Conservation (phyloP, 2,888 invertebrate genomes). For the Leptarthrus brevirostris region DNA sequence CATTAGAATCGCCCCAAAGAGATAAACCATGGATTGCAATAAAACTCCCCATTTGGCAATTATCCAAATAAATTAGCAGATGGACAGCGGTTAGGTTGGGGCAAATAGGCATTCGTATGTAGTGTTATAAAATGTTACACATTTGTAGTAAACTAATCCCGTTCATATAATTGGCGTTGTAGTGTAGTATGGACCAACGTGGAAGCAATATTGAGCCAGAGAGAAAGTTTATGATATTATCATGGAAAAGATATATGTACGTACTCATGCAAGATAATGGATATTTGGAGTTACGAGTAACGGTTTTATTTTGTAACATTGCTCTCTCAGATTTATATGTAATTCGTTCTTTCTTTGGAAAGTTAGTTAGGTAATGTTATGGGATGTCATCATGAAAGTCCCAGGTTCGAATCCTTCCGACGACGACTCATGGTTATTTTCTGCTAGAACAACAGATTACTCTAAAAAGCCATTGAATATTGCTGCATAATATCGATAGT, state of each 20-base stretch:
- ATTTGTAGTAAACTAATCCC: constrained; percentile 46
- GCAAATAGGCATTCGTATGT: constrained; percentile 17
- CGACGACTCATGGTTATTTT: too few species aligned
- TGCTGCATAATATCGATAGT: too few species aligned
- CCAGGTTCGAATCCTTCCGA: too few species aligned
- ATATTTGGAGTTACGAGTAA: background rate
- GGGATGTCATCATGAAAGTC: too few species aligned
- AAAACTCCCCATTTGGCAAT: constrained; percentile 67
- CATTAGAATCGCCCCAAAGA: constrained; percentile 54
- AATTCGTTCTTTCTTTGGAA: too few species aligned
- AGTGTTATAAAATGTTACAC: constrained; percentile 44
- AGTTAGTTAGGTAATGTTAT: too few species aligned
- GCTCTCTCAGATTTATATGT: too few species aligned
- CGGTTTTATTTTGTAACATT: too few species aligned
- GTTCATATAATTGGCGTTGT: constrained; percentile 38
- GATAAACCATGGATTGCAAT: constrained; percentile 59
- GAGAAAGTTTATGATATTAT: constrained; percentile 23
- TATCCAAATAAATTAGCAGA: constrained; percentile 66
- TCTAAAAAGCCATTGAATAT: too few species aligned
- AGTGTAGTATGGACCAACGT: background rate
- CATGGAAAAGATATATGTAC: background rate
- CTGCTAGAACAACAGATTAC: too few species aligned
- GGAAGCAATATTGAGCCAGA: background rate
- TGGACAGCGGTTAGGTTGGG: constrained; percentile 55
- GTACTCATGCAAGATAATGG: background rate